These are phyloP conservation scores for Huso huso DNA, from an alignment of 2,797 vertebrate species.

Conservation along the genomic window DNA sequence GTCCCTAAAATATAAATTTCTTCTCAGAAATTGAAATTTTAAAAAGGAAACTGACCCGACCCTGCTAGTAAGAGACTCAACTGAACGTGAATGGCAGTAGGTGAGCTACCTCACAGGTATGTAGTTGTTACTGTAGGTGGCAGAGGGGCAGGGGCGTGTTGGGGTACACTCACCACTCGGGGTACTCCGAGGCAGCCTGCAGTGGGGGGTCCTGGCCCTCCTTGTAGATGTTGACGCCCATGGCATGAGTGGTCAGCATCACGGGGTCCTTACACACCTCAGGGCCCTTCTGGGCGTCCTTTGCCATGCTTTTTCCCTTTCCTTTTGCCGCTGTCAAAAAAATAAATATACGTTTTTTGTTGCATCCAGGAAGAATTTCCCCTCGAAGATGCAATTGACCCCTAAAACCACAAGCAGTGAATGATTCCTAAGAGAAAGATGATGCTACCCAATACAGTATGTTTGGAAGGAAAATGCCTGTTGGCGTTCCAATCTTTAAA, in stretches of 20 bases:
- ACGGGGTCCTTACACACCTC: constrained; percentile 79
- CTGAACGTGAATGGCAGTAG: no score
- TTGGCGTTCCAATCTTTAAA: no score
- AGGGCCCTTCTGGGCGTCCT: constrained; percentile 64
- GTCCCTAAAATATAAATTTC: no score
- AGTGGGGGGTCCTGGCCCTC: constrained; percentile 74
- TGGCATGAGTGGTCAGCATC: constrained; percentile 65
- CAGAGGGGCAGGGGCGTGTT: background rate
- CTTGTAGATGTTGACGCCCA: constrained; percentile 80
- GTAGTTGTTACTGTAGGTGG: no score
- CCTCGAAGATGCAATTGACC: background rate
- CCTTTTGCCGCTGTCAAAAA: constrained; percentile 54
- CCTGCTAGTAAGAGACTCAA: no score
- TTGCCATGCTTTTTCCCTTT: constrained; percentile 61
- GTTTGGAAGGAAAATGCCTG: no score
- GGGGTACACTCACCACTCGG: constrained; percentile 68
- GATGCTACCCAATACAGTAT: no score
- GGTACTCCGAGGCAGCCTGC: constrained; percentile 67
- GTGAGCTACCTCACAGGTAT: no score
- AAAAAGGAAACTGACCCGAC: no score
- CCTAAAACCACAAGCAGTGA: background rate
- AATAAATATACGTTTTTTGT: background rate
- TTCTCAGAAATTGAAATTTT: no score
- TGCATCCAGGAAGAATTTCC: no score
- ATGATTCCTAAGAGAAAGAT: no score